Percentiles rank a stretch among this genome's conserved stretches.
Evolutionary conservation across 1,140 invertebrate species (phyloP).

Genomic region (Acyrthosiphon pisum): DNA sequence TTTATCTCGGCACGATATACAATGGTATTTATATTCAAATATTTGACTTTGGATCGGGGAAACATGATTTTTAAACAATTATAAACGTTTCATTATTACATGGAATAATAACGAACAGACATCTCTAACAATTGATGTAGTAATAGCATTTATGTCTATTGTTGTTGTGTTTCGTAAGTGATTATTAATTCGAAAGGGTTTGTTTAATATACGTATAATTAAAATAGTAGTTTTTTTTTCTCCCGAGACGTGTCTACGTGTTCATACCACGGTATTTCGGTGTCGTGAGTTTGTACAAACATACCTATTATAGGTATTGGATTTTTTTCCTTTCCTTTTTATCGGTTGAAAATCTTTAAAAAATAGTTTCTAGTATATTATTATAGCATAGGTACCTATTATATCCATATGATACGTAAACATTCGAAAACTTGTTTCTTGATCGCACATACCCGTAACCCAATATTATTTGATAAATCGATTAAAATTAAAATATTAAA

Average conservation of each 20-base stretch:
- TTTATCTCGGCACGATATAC: background rate
- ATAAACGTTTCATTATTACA: slow-evolving; percentile 11
- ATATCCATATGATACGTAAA: slow-evolving; percentile 3
- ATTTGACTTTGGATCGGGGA: background rate
- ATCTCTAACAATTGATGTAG: slow-evolving; percentile 20
- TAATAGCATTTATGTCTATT: slow-evolving; percentile 35
- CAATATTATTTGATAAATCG: background rate
- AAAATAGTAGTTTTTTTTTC: slow-evolving; percentile 10
- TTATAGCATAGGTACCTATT: background rate
- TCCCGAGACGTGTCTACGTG: background rate
- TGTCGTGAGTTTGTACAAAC: background rate
- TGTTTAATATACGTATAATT: background rate
- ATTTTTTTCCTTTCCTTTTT: slow-evolving; percentile 11
- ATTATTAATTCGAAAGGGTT: background rate
- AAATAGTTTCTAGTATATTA: background rate
- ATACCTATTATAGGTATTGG: slow-evolving; percentile 13
- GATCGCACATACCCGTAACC: background rate
- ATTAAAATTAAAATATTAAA: slow-evolving; percentile 9
- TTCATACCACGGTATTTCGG: background rate
- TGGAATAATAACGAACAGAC: background rate
- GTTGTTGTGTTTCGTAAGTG: background rate
- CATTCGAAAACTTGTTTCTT: slow-evolving; percentile 9
- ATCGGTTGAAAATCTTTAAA: slow-evolving; percentile 8
- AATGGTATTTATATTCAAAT: background rate
- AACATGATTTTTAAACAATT: slow-evolving; percentile 1